Conservation (phyloP, 2,888 invertebrate species). For the Drosophila bunnanda region DNA sequence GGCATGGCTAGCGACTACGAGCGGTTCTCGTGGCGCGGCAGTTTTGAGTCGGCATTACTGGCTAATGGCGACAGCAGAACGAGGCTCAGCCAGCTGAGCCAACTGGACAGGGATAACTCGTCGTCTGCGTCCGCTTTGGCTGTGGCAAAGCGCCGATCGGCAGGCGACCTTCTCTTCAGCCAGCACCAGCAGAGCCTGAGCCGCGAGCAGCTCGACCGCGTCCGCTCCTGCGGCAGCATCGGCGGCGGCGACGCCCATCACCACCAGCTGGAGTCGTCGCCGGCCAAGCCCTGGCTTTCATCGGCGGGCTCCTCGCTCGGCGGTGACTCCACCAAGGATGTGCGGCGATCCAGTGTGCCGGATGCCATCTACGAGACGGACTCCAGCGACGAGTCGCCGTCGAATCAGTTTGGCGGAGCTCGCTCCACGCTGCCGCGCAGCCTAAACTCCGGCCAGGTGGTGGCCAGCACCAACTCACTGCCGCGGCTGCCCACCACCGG, state of each 20-base stretch:
- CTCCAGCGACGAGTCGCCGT: constrained; percentile 78
- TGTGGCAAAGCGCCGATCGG: constrained; percentile 90
- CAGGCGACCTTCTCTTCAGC: constrained; percentile 92
- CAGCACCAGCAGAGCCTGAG: constrained; percentile 92
- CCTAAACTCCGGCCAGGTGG: constrained; percentile 86
- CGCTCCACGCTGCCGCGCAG: constrained; percentile 88
- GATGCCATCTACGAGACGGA: constrained; percentile 84
- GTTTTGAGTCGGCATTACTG: constrained; percentile 95
- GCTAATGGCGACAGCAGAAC: constrained; percentile 93
- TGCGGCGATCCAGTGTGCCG: constrained; percentile 87
- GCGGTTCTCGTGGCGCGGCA: constrained; percentile 95
- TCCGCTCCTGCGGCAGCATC: constrained; percentile 93
- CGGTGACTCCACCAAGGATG: constrained; percentile 77
- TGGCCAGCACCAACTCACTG: constrained; percentile 89
- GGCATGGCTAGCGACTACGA: constrained; percentile 94
- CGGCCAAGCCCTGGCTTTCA: constrained; percentile 83
- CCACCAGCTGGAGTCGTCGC: constrained; percentile 81
- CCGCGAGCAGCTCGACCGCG: constrained; percentile 90
- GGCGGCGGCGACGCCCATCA: constrained; percentile 87
- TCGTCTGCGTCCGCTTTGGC: constrained; percentile 89
- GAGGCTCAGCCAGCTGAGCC: constrained; percentile 88
- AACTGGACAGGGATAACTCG: constrained; percentile 88
- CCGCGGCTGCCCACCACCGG: constrained; percentile 89
- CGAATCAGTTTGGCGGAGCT: constrained; percentile 85
- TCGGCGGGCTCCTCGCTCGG: constrained; percentile 62